Conservation (phyloP, 2,888 invertebrate species). For the Diaperis boleti region DNA sequence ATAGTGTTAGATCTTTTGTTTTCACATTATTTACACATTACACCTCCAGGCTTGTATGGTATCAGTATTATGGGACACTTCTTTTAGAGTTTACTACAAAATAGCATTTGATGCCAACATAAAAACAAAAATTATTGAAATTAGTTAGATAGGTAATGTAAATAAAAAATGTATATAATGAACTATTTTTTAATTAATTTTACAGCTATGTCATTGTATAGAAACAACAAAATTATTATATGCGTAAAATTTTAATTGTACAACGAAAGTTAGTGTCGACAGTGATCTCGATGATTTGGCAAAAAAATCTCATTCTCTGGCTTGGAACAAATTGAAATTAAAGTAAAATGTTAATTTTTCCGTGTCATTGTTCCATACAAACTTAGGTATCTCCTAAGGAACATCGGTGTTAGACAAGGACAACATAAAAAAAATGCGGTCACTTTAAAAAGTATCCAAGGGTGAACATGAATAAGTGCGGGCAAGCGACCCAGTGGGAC, state of each 20-base stretch:
- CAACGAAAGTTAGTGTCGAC: constrained; percentile 20
- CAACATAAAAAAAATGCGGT: constrained; percentile 34
- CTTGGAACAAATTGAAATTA: constrained; percentile 49
- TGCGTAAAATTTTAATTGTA: constrained; percentile 36
- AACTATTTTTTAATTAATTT: too few relatives aligned
- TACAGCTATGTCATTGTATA: too few relatives aligned
- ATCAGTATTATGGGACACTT: constrained; percentile 37
- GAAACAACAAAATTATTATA: constrained; percentile 23
- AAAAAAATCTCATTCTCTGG: constrained; percentile 46
- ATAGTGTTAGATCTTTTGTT: constrained; percentile 31
- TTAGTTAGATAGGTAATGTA: not conserved
- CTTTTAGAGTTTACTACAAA: constrained; percentile 29
- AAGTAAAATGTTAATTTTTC: constrained; percentile 48
- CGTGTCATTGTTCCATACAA: constrained; percentile 45
- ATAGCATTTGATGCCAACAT: constrained; percentile 33
- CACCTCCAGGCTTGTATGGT: constrained; percentile 29
- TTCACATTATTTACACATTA: constrained; percentile 39
- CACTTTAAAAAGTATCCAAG: constrained; percentile 43
- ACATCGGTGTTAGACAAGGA: constrained; percentile 27
- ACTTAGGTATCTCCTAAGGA: constrained; percentile 16
- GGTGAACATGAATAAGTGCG: constrained; percentile 41
- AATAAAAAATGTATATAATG: too few relatives aligned
- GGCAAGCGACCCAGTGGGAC: constrained; percentile 40
- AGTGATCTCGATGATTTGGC: constrained; percentile 44
- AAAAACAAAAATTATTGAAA: constrained; percentile 34